Base-by-base conservation (phyloP, 2,797 vertebrate species). In the Dermochelys coriacea region DNA sequence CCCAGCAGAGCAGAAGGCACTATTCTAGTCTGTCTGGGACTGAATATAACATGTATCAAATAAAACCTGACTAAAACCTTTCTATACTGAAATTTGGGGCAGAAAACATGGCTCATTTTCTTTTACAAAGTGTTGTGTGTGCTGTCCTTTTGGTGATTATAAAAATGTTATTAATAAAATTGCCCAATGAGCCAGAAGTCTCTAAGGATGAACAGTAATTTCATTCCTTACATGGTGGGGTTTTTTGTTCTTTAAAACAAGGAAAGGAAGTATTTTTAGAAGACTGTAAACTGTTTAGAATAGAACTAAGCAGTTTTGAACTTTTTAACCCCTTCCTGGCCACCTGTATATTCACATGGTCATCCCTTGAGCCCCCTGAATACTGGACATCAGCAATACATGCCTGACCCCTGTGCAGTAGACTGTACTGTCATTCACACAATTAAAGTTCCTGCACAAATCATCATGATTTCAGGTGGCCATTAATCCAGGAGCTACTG, bases 401-500 rank as follows among this genome's bases (percentile, higher is more conserved):
- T 1, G 1, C 41, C 92, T 57, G 74, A 91, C 68, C 71, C 45
- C 81, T 74, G 15, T 5, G 8, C 54, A 51, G 61, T 45, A 51
- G 3, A 47, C 47, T 51, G 50, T 90, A 68, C 84, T 86, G 91
- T 89, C 90, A 82, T 47, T 80, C 54, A 74, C 78, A 45, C 8
- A 37, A 92, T 86, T 75, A 86, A 87, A 1, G 1, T 86, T 95
- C 89, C 80, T 91, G 10, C 1, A 34, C 87, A 93, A 93, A 94
- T 93, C 91, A 88, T 83, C 68, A 57, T 59, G 74, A 84, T n/a
- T 83, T 93, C 61, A 82, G 47, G 68, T 57, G 50, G 54, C 83
- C 45, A 80, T 92, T 92, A 85, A 90, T 92, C 50, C 50, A 82
- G 77, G 89, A 82, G 88, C 55, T 95, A 91, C 85, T 51, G 91